These are phyloP conservation scores for Calyptomena viridis DNA, from an alignment of 2,113 vertebrate genomes.

Conservation along the genomic window DNA sequence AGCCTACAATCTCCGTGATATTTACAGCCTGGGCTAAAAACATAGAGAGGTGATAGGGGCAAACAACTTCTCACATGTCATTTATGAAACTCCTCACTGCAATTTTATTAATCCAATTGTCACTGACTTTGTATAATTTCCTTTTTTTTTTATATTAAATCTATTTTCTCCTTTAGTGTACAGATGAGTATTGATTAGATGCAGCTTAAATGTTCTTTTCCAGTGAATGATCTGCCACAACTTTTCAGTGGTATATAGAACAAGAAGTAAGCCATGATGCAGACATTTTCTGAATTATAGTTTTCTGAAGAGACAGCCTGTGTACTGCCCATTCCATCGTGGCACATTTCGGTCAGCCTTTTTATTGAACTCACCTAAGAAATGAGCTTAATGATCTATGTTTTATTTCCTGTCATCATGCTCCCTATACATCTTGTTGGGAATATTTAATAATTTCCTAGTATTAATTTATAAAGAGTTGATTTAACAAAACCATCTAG, in stretches of 20 bases:
- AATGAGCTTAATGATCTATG: not conserved
- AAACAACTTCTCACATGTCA: not conserved
- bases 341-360: constrained; percentile 30
- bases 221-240: not conserved
- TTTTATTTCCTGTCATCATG: not conserved
- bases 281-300: constrained; percentile 51
- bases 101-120: not conserved
- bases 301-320: constrained; percentile 14
- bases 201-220: constrained; percentile 29
- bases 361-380: constrained; percentile 31
- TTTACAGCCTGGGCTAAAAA: constrained; percentile 12
- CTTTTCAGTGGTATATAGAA: constrained; percentile 11
- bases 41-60: fast-evolving
- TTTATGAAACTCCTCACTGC: not conserved
- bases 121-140: not conserved
- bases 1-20: not conserved
- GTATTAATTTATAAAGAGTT: not conserved
- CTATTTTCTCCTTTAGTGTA: constrained; percentile 49
- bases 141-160: constrained; percentile 6
- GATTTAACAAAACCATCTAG: not conserved
- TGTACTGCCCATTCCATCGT: constrained; percentile 4
- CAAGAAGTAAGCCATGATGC: constrained; percentile 28
- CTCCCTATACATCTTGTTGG: not conserved
- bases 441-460: not conserved
- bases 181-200: constrained; percentile 43